phyloP scores from a whole-genome alignment of 2,797 vertebrate genomes.

The Nannoperca obscura region DNA sequence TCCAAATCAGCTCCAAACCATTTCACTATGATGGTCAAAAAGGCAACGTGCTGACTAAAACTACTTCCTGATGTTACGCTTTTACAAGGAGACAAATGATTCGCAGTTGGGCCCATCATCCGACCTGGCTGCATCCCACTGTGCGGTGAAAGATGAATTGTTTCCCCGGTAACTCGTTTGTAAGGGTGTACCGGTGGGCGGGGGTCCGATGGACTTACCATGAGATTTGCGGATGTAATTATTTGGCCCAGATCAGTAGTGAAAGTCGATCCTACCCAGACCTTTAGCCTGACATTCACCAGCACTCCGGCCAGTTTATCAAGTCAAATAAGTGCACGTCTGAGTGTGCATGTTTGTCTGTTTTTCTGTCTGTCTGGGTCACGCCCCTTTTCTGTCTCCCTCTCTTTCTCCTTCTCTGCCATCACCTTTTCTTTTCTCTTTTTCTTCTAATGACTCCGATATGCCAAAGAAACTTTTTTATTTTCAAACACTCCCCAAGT shows the following conservation, averaged over 20 bases:
- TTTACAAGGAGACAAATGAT: conserved; percentile 30
- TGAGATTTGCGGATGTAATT: conserved; percentile 41
- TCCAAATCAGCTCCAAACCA: neutral
- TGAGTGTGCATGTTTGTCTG: conserved; percentile 30
- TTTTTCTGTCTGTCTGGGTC: conserved; percentile 55
- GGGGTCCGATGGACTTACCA: neutral
- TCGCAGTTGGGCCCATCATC: conserved; percentile 9
- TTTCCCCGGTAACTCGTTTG: conserved; percentile 15
- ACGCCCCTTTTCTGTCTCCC: conserved; percentile 35
- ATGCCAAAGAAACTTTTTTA: too few species aligned
- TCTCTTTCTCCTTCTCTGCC: conserved; percentile 24
- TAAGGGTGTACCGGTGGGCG: conserved; percentile 7
- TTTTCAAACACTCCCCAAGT: too few species aligned
- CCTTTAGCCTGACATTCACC: conserved; percentile 63
- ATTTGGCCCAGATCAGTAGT: conserved; percentile 38
- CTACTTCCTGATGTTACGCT: neutral
- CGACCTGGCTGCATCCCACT: conserved; percentile 24
- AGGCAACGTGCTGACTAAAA: conserved; percentile 11
- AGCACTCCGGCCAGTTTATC: conserved; percentile 62
- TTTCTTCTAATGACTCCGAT: too few species aligned
- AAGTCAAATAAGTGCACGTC: conserved; percentile 39
- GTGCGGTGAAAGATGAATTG: neutral
- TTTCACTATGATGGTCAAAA: neutral
- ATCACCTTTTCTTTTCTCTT: conserved; percentile 35
- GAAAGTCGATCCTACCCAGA: conserved; percentile 53